These are phyloP conservation scores for Trachelus stipa DNA, from an alignment of 2,888 invertebrate species.

Conservation along the genomic window DNA sequence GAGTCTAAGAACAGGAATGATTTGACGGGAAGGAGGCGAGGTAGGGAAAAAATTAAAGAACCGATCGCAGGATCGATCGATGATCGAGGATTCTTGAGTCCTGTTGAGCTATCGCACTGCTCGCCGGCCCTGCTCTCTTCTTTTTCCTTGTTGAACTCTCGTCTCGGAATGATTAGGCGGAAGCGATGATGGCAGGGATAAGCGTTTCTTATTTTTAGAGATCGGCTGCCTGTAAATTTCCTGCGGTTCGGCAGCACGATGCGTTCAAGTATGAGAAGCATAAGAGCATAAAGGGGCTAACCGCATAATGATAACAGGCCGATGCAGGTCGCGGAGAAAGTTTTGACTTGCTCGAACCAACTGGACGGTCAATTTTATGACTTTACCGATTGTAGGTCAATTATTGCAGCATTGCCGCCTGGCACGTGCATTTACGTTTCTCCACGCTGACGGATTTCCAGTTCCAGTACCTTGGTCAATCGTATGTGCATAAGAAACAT, in stretches of 20 bases:
- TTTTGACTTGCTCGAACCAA: background rate
- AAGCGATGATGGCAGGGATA: no score
- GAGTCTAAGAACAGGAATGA: slow-evolving; percentile 1
- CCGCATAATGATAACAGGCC: no score
- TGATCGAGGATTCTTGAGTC: slow-evolving; percentile 4
- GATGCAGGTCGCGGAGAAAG: slow-evolving; percentile 7
- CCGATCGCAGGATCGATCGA: slow-evolving; percentile 19
- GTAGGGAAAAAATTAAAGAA: slow-evolving; percentile 6
- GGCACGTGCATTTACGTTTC: no score
- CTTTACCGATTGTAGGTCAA: slow-evolving; percentile 2
- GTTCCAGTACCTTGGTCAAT: no score
- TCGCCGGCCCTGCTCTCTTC: no score
- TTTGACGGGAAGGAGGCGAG: background rate
- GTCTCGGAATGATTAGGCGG: slow-evolving; percentile 2
- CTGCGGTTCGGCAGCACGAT: no score
- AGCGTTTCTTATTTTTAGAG: no score
- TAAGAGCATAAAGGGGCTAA: background rate
- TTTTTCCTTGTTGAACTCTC: background rate
- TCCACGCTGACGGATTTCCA: no score
- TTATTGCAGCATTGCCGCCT: background rate
- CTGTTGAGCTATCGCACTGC: no score
- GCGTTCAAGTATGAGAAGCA: no score
- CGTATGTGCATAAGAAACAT: no score
- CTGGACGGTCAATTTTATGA: background rate
- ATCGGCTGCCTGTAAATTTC: no score